Evolutionary conservation across 1,140 invertebrate species (phyloP), one percentile per base, ranked within the genome.

Genomic region (Eumaeus atala): DNA sequence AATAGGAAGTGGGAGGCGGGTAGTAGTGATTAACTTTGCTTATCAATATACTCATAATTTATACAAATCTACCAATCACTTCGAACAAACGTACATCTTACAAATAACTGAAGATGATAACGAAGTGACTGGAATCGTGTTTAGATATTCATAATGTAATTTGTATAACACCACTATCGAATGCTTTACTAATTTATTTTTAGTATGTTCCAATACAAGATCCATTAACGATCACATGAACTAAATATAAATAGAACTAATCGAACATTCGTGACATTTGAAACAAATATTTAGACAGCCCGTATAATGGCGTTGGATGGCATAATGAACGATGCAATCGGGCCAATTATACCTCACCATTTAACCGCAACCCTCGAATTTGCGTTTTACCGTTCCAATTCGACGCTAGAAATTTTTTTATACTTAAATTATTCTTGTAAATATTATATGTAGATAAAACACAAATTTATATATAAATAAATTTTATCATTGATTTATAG

Each of bases 221-320:
- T 14, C 38, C 9, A 40, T 40, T 40, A 40, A n/a, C 12, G n/a
- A 14, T 40, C 16, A 8, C 38, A 40, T 40, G n/a, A n/a, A n/a
- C n/a, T n/a, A n/a, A n/a, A n/a, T n/a, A n/a, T n/a, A n/a, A n/a
- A n/a, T n/a, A n/a, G n/a, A n/a, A n/a, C n/a, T n/a, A 28, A 28
- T 28, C 6, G 2, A 28, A 16, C 40, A 14, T 16, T 44, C 9
- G 17, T 9, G 9, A 44, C 16, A 16, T 44, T 44, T 44, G n/a
- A n/a, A n/a, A 44, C 14, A 14, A 9, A 16, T 40, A 12, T 11
- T 40, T n/a, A 44, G 12, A 44, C 40, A 44, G 7, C 12, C 40
- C 16, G 40, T 44, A 44, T 44, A 44, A 44, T 44, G 40, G 40
- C 40, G 40, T 6, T 28, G 21, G 40, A 44, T 44, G 40, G 40